Conservation (phyloP, 2,113 vertebrate species). For the Odobenus rosmarus region DNA sequence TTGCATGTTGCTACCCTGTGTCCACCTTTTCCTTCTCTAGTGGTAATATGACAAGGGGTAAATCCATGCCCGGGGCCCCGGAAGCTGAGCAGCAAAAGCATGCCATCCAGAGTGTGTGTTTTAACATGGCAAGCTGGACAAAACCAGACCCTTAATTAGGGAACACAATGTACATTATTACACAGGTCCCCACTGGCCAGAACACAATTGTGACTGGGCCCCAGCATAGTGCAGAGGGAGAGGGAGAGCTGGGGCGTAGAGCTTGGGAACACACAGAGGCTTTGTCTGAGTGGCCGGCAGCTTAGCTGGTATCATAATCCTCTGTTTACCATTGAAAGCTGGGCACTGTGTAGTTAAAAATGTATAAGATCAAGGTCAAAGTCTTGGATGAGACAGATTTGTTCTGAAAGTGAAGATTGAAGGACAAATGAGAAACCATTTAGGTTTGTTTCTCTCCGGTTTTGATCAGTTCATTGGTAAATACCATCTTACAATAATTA, state of each 20-base stretch:
- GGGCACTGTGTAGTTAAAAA: not conserved
- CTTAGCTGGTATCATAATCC: not conserved
- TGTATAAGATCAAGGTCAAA: not conserved
- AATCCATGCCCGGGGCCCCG: too few relatives aligned
- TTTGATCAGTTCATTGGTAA: not conserved
- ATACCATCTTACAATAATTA: not conserved
- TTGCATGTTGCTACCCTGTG: not conserved
- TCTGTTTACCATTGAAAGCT: slow-evolving; percentile 1
- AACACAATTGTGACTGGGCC: slow-evolving; percentile 61
- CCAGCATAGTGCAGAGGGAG: not conserved
- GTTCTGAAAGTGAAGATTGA: not conserved
- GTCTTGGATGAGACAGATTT: not conserved
- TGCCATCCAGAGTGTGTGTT: not conserved
- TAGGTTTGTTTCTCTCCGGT: not conserved
- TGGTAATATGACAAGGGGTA: not conserved
- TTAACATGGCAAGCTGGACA: not conserved
- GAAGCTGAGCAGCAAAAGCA: not conserved
- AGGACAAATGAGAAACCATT: not conserved
- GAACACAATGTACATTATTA: slow-evolving; percentile 37
- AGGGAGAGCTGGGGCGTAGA: not conserved
- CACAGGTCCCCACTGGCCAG: not conserved
- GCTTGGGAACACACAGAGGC: slow-evolving; percentile 52
- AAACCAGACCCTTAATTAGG: not conserved
- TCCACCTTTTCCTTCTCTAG: not conserved
- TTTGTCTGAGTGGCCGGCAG: slow-evolving; percentile 57